These are phyloP conservation scores for Cladopsammia gracilis DNA, from an alignment of 64 coral and sea anemone species.

Conservation along the genomic window DNA sequence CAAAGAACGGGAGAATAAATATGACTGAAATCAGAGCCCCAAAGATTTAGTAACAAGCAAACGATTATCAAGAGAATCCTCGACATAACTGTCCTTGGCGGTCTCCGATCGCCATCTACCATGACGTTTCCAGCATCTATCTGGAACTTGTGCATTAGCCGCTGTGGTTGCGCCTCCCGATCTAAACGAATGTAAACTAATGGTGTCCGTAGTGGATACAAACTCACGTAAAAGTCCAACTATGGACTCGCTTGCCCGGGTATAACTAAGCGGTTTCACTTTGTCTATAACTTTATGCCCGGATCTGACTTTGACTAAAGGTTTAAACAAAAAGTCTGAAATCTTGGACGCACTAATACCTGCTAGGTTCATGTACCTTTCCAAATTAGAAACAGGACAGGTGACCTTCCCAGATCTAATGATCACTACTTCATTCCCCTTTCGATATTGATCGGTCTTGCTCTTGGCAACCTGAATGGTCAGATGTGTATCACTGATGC, in stretches of 20 bases:
- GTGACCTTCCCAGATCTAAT: constrained; percentile 46
- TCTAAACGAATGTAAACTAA: constrained; percentile 11
- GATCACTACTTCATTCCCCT: constrained; percentile 51
- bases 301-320: neutral
- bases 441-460: constrained; percentile 46
- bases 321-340: neutral
- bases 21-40: neutral
- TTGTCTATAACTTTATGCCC: constrained; percentile 7
- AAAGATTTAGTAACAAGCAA: constrained; percentile 32
- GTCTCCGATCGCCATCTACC: constrained; percentile 25
- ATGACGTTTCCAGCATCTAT: constrained; percentile 27
- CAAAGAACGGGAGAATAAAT: neutral
- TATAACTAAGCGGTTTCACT: constrained; percentile 18
- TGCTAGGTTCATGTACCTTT: constrained; percentile 40
- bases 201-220: neutral
- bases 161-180: neutral
- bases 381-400: constrained; percentile 44
- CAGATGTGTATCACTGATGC: constrained; percentile 27
- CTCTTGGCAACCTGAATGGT: constrained; percentile 42
- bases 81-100: constrained; percentile 22
- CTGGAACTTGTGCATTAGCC: constrained; percentile 18
- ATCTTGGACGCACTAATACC: neutral
- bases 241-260: constrained; percentile 25
- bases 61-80: constrained; percentile 31
- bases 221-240: neutral